Evolutionary conservation across 1,140 invertebrate species (phyloP).

Genomic region (Euwallacea similis): DNA sequence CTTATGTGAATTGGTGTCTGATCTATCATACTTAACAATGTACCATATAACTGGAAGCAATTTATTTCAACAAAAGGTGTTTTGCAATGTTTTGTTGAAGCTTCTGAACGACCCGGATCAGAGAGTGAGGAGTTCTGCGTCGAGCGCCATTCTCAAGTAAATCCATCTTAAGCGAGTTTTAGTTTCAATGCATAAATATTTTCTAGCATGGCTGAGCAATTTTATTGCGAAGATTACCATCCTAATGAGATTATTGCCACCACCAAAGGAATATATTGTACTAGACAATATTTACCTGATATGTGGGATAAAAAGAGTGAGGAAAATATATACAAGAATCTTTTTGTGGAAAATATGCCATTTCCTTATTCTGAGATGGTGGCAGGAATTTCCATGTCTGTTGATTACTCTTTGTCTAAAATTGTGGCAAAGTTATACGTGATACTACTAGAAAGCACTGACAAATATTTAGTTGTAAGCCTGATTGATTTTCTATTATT

Average conservation of each 20-base stretch:
- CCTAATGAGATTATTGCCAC: conserved; percentile 56
- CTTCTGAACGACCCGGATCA: conserved; percentile 76
- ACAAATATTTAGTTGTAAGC: conserved; percentile 67
- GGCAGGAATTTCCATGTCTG: conserved; percentile 22
- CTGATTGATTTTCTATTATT: too few relatives aligned
- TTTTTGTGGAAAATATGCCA: conserved; percentile 49
- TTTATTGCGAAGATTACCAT: conserved; percentile 53
- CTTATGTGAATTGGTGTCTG: conserved; percentile 63
- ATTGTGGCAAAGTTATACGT: conserved; percentile 56
- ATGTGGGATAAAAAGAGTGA: conserved; percentile 36
- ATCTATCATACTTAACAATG: conserved; percentile 61
- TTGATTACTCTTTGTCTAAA: conserved; percentile 57
- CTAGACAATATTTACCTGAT: conserved; percentile 50
- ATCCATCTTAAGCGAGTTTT: conserved; percentile 33
- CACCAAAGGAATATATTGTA: conserved; percentile 52
- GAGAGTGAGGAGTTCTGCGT: conserved; percentile 73
- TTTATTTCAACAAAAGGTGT: conserved; percentile 63
- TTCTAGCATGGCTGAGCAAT: conserved; percentile 57
- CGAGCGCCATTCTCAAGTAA: conserved; percentile 70
- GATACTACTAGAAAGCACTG: conserved; percentile 59
- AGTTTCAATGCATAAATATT: background rate
- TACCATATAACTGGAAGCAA: conserved; percentile 55
- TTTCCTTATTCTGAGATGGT: conserved; percentile 48
- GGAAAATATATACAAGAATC: conserved; percentile 42
- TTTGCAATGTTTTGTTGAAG: conserved; percentile 64